phyloP scores from a whole-genome alignment of 2,113 vertebrate species.

The Cairina moschata region DNA sequence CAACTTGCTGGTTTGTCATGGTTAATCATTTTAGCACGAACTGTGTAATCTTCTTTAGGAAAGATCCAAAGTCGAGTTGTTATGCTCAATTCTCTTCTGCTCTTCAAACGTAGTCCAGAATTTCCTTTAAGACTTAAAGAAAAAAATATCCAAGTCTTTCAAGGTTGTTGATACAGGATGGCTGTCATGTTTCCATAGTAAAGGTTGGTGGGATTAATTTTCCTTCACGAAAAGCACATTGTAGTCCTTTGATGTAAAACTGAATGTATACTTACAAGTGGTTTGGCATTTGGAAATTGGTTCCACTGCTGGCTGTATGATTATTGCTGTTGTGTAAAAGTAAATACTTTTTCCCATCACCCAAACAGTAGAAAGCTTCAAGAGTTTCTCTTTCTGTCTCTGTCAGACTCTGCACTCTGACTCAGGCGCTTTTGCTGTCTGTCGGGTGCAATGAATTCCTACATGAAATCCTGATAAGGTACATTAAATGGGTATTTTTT shows the following conservation, averaged over 20 bases:
- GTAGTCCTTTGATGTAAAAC: not conserved
- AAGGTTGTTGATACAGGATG: not conserved
- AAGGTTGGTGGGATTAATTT: not conserved
- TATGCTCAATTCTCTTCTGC: not conserved
- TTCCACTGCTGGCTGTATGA: not conserved
- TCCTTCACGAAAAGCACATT: not conserved
- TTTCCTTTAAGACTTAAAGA: not conserved
- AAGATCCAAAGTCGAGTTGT: not conserved
- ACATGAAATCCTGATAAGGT: conserved; percentile 29
- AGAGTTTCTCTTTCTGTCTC: not conserved
- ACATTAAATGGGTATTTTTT: conserved; percentile 8
- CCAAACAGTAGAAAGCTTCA: not conserved
- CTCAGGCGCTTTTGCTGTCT: not conserved
- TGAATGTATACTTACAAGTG: not conserved
- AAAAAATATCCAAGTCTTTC: not conserved
- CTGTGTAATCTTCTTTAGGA: not conserved
- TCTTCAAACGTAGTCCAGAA: not conserved
- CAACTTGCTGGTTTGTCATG: not conserved
- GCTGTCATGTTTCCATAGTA: not conserved
- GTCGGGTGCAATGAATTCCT: conserved; percentile 8
- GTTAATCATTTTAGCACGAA: not conserved
- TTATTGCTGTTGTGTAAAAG: not conserved
- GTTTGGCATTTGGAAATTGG: not conserved
- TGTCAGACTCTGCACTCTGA: not conserved
- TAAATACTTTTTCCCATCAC: not conserved